phyloP scores from a whole-genome alignment of 2,113 vertebrate genomes.

The Vireo altiloquus region DNA sequence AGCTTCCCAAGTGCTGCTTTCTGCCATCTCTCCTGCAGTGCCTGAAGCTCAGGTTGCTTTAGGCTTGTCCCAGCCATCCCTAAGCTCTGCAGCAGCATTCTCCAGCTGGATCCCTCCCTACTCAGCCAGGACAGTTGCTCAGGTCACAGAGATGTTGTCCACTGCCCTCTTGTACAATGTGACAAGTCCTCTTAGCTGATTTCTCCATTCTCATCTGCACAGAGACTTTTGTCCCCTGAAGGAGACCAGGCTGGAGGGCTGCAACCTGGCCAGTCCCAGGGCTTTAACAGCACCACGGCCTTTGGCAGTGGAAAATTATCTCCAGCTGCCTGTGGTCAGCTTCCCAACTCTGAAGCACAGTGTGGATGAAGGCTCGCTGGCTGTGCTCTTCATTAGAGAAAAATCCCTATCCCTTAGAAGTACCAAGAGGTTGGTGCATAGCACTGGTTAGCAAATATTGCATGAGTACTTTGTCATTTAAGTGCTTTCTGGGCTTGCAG shows the following conservation, averaged over 20 bases:
- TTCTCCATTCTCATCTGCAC: not conserved
- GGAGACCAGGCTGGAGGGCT: not conserved
- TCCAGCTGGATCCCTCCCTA: not conserved
- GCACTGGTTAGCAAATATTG: not conserved
- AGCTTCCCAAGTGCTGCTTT: not conserved
- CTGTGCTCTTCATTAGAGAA: not conserved
- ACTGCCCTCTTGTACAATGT: not conserved
- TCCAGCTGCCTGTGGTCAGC: not conserved
- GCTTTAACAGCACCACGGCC: not conserved
- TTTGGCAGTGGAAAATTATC: not conserved
- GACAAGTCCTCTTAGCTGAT: not conserved
- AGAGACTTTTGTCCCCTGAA: not conserved
- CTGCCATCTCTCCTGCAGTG: not conserved
- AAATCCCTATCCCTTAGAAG: not conserved
- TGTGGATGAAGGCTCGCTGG: not conserved
- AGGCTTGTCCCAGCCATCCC: not conserved
- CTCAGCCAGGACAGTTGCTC: not conserved
- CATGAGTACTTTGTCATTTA: not conserved
- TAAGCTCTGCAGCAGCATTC: not conserved
- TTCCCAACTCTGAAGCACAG: not conserved
- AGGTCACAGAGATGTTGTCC: not conserved
- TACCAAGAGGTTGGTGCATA: not conserved
- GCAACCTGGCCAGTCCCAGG: not conserved
- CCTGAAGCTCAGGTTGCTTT: not conserved
- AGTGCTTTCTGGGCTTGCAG: slow-evolving; percentile 9